Evolutionary conservation across 2,888 invertebrate species (phyloP), one percentile per base, ranked within the genome.

Genomic region (Hedya salicella): DNA sequence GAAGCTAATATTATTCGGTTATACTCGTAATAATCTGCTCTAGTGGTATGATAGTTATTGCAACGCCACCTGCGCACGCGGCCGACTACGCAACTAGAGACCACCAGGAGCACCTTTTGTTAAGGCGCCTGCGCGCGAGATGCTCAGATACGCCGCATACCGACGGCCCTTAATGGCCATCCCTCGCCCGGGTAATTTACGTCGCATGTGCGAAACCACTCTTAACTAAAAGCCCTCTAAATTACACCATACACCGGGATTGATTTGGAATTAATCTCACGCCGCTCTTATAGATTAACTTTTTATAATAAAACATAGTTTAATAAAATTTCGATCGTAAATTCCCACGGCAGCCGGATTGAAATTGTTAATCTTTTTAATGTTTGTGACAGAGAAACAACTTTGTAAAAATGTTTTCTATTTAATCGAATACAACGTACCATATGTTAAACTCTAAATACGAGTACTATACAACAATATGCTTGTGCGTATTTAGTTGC

Each of bases 181-280:
- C 86, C 86, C 86, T 82, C 83, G 80, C 83, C 75, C 76, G 84
- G 82, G 87, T 88, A 91, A 91, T 91, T 91, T 91, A 91, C 87
- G 87, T 89, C 87, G 87, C 86, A 88, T 88, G 88, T 91, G 91
- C 89, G 86, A 89, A 91, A 86, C 87, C 87, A 86, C 87, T 88
- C 84, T 89, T 87, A 86, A 88, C 90, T 90, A 89, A 91, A 89
- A 91, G 88, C 89, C 83, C 80, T 80, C 84, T 88, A 91, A 91
- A 91, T 91, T 89, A 88, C 85, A 88, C 80, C 79, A 83, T 86
- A 86, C 87, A 82, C 74, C 78, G 79, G 82, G 85, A 91, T 91
- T 89, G 89, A 91, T 89, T 89, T 78, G 77, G 87, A 86, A 90
- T 88, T 87, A 89, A 89, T 89, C 87, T 87, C 74, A 75, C 78